These are phyloP conservation scores for Oreochromis grahami DNA, from an alignment of 2,797 vertebrate species.

Conservation along the genomic window DNA sequence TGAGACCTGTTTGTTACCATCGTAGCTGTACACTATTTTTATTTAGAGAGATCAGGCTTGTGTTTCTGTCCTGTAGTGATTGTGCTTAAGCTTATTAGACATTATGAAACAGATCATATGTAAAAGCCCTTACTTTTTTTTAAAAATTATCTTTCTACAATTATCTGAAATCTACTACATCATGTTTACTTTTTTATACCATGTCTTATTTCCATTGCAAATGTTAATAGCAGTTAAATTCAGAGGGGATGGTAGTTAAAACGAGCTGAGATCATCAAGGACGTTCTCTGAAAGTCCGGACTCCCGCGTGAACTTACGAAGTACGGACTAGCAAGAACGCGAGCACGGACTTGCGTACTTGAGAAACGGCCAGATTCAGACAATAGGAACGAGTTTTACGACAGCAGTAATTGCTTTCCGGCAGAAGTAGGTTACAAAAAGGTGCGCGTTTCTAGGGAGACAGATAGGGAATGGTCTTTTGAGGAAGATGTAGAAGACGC, in stretches of 20 bases:
- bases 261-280: not conserved
- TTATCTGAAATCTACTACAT: not conserved
- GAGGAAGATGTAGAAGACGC: constrained; percentile 58
- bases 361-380: not conserved
- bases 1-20: not conserved
- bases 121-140: not conserved
- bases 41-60: too few relatives aligned
- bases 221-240: not conserved
- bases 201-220: not conserved
- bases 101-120: not conserved
- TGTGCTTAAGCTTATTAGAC: not conserved
- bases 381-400: constrained; percentile 49
- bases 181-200: not conserved
- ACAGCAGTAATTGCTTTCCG: constrained; percentile 54
- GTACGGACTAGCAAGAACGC: not conserved
- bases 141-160: not conserved
- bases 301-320: not conserved
- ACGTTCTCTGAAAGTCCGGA: not conserved
- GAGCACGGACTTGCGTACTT: not conserved
- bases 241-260: not conserved
- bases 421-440: constrained; percentile 70
- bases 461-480: not conserved
- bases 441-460: constrained; percentile 39
- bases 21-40: too few relatives aligned
- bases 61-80: too few relatives aligned